Base-by-base conservation (phyloP, 2,888 invertebrate species). In the Tetropium fuscum region DNA sequence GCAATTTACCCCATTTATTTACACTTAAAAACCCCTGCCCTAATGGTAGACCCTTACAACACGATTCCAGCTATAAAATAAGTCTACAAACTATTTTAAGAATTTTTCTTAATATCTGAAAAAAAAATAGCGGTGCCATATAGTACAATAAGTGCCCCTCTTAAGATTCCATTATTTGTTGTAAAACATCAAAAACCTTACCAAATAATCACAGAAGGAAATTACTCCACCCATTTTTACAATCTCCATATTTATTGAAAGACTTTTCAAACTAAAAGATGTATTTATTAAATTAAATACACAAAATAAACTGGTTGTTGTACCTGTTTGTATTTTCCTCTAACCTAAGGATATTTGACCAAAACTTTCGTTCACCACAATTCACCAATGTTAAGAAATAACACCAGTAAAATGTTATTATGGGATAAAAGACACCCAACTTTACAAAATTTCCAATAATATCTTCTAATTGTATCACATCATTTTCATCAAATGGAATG, bases 171-270 rank as follows among this genome's bases (percentile, higher is more conserved):
- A n/a, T n/a, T n/a, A n/a, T n/a, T n/a, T n/a, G n/a, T n/a, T n/a
- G n/a, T n/a, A n/a, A n/a, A n/a, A n/a, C n/a, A n/a, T n/a, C n/a
- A n/a, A 27, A 11, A 7, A n/a, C 20, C 8, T 86, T 76, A 90
- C 90, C 82, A 93, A 88, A 81, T 90, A 91, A 79, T 94, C 93
- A 82, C 92, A 92, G 75, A 90, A 90, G 0, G 92, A 85, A 73
- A 92, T 86, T 0, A 88, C 86, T 11, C 89, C 88, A 0, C 90
- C 90, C 44, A 87, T 84, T 59, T 88, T 85, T 6, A 92, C 82
- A 20, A 91, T 83, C 73, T 90, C 89, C 0, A 86, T 78, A 67
- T 89, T 87, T 3, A 88, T 79, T 56, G 64, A 66, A 40, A 43
- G 34, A 45, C 55, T 60, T 34, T 58, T 60, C 20, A 43, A 86